A percentile compares a stretch with the other conserved stretches of the same genome.
These are phyloP conservation scores for Crocidura indochinensis DNA, from an alignment of 2,797 vertebrate genomes.

Conservation along the genomic window DNA sequence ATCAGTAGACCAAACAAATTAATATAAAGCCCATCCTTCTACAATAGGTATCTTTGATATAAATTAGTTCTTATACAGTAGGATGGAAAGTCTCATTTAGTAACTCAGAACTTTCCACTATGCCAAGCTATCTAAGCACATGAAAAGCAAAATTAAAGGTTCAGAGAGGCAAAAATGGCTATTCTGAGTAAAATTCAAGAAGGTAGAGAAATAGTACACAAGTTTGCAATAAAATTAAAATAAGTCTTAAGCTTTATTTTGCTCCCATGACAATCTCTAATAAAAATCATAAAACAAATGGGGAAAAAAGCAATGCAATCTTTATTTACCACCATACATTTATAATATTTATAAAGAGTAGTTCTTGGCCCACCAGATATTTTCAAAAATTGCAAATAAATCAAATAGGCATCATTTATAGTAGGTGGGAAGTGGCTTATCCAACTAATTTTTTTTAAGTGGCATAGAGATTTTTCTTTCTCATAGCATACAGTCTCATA, in stretches of 20 bases:
- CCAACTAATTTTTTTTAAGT: neutral
- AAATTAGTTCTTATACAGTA: neutral
- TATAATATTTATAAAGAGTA: neutral
- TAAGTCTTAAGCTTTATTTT: constrained; percentile 29
- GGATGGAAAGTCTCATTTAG: neutral
- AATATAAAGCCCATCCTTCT: neutral
- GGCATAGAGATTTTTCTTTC: neutral
- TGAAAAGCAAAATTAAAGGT: constrained; percentile 27
- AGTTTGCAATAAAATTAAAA: neutral
- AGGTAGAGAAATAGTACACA: neutral
- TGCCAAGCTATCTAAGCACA: neutral
- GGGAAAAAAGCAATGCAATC: constrained; percentile 2
- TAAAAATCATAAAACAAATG: neutral
- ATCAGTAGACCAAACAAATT: neutral
- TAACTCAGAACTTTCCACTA: neutral
- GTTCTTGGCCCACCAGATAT: neutral
- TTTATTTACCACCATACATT: neutral
- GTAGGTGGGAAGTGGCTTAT: neutral
- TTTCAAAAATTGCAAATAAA: constrained; percentile 48
- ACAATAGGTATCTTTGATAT: constrained; percentile 9
- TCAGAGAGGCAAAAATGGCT: neutral
- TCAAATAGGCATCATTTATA: neutral
- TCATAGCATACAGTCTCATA: neutral
- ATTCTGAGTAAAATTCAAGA: constrained; percentile 32
- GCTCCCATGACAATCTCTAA: constrained; percentile 30